phyloP scores from a whole-genome alignment of 2,797 vertebrate species.

The Urosaurus nigricauda region DNA sequence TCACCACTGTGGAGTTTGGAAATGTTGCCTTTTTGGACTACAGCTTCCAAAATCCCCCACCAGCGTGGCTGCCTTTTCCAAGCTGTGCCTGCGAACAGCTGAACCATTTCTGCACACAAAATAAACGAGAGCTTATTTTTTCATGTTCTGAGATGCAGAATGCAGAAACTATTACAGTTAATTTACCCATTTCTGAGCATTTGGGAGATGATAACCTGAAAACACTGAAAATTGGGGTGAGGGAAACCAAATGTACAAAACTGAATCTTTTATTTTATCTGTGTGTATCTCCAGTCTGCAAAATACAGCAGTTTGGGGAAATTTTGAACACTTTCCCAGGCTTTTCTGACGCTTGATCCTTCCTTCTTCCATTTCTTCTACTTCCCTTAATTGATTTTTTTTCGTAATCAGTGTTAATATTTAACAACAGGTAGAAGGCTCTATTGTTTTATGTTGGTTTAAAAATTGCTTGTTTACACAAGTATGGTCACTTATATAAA shows the following conservation, averaged over 20 bases:
- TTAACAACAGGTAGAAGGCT: background rate
- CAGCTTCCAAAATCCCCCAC: too few relatives aligned
- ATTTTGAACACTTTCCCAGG: background rate
- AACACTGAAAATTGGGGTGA: too few relatives aligned
- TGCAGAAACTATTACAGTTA: too few relatives aligned
- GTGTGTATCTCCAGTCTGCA: background rate
- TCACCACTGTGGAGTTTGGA: background rate
- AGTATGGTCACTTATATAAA: background rate
- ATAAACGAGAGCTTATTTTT: background rate
- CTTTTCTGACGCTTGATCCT: too few relatives aligned
- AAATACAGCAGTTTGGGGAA: background rate
- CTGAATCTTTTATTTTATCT: background rate
- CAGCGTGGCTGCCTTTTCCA: too few relatives aligned
- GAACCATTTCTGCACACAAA: too few relatives aligned
- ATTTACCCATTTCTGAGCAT: background rate
- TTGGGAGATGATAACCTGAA: background rate
- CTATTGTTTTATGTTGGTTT: background rate
- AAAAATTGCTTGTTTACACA: background rate
- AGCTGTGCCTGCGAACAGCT: too few relatives aligned
- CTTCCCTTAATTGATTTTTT: background rate
- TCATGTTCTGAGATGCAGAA: too few relatives aligned
- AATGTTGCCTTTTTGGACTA: background rate
- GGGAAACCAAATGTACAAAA: background rate
- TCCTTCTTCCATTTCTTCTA: background rate
- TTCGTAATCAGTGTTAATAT: background rate